Evolutionary conservation across 2,113 vertebrate genomes (phyloP).

Genomic region (Madoqua kirkii): DNA sequence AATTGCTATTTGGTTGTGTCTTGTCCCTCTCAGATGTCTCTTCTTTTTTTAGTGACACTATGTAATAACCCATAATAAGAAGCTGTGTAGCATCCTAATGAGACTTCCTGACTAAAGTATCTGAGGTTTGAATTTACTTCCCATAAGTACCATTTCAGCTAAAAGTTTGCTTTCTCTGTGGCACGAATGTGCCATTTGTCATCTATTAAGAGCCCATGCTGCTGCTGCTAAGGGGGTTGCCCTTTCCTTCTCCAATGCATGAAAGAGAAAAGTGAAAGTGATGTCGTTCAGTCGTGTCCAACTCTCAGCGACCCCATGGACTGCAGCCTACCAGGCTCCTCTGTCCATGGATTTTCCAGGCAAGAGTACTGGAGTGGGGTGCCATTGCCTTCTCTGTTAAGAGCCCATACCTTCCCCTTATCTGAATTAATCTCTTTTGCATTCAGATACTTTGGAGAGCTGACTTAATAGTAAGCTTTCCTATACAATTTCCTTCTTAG

Average conservation of each 20-base stretch:
- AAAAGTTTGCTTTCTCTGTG: conserved; percentile 56
- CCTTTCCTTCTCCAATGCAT: too few relatives aligned
- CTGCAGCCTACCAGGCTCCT: too few relatives aligned
- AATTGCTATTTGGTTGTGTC: background rate
- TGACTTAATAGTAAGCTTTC: conserved; percentile 50
- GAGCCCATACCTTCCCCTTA: conserved; percentile 49
- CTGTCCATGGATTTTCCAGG: too few relatives aligned
- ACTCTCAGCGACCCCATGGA: too few relatives aligned
- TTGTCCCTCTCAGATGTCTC: conserved; percentile 39
- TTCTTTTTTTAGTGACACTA: conserved; percentile 62
- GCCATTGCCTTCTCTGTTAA: conserved; percentile 7
- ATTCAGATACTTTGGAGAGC: conserved; percentile 41
- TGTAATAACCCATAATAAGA: conserved; percentile 68
- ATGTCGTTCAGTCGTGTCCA: too few relatives aligned
- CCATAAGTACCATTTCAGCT: conserved; percentile 67
- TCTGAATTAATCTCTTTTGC: conserved; percentile 49
- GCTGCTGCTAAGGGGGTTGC: too few relatives aligned
- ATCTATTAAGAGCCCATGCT: conserved; percentile 52
- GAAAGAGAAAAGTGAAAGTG: too few relatives aligned
- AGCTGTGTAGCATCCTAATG: conserved; percentile 60
- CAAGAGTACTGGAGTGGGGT: too few relatives aligned
- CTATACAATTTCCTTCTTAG: conserved; percentile 44
- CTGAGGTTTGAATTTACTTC: conserved; percentile 69
- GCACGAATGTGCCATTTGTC: conserved; percentile 47
- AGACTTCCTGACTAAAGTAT: conserved; percentile 71